A percentile compares a stretch with the other conserved stretches of the same genome.
These are phyloP conservation scores for Diaperis boleti DNA, from an alignment of 2,888 invertebrate species.

Conservation along the genomic window DNA sequence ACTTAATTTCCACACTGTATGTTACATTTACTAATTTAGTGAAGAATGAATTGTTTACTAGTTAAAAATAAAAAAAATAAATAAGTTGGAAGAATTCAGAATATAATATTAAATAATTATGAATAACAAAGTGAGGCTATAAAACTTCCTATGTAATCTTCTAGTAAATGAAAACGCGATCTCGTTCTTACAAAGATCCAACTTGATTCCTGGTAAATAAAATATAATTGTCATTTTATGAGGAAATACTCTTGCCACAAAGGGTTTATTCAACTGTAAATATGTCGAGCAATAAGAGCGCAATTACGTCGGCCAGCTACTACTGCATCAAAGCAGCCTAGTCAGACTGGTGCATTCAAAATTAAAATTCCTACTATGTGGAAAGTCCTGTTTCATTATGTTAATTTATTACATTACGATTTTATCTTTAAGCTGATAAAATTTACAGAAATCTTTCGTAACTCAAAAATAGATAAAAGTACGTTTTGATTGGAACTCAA, in stretches of 20 bases:
- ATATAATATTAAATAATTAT: no score
- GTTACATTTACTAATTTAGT: no score
- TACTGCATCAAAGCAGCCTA: slow-evolving; percentile 48
- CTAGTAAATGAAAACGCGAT: not conserved
- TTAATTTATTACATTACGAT: slow-evolving; percentile 17
- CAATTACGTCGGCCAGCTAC: slow-evolving; percentile 48
- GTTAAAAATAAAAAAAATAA: no score
- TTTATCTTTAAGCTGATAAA: no score
- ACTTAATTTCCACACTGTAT: no score
- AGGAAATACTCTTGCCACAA: slow-evolving; percentile 40
- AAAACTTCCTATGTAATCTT: no score
- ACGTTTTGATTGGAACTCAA: slow-evolving; percentile 16
- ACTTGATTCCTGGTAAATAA: slow-evolving; percentile 19
- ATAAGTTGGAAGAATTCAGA: no score
- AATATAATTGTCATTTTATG: slow-evolving; percentile 40
- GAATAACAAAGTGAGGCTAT: no score
- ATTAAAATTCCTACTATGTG: slow-evolving; percentile 42
- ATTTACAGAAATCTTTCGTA: no score
- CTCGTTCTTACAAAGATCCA: slow-evolving; percentile 9
- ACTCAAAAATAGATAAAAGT: slow-evolving; percentile 4
- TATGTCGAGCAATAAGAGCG: slow-evolving; percentile 50
- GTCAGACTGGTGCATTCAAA: slow-evolving; percentile 47
- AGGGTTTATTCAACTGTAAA: slow-evolving; percentile 49
- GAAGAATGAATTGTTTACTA: no score
- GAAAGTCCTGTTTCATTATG: slow-evolving; percentile 7